Conservation (phyloP, 1,140 invertebrate species). For the Teleopsis dalmanni region DNA sequence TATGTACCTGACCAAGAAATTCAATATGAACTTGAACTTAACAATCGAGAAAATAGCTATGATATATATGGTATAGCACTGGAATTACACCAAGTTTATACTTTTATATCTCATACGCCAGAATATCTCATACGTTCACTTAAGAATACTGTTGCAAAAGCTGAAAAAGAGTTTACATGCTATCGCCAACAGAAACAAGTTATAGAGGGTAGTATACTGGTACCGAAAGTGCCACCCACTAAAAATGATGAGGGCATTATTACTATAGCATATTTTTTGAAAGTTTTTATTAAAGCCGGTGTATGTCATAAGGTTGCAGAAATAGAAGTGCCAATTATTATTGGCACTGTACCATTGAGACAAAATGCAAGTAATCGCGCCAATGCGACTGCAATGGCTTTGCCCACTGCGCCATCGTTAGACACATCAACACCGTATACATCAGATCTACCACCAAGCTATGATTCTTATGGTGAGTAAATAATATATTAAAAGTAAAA, state of each 20-base stretch:
- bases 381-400: neutral
- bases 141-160: slow-evolving; percentile 10
- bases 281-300: slow-evolving; percentile 19
- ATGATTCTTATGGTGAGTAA: slow-evolving; percentile 28
- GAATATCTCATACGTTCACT: slow-evolving; percentile 10
- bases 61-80: slow-evolving; percentile 22
- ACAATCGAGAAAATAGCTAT: slow-evolving; percentile 25
- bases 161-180: slow-evolving; percentile 15
- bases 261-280: slow-evolving; percentile 15
- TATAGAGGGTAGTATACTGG: slow-evolving; percentile 17
- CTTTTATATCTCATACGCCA: slow-evolving; percentile 18
- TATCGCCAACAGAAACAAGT: slow-evolving; percentile 20
- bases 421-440: neutral
- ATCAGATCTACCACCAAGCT: slow-evolving; percentile 26
- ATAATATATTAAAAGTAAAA: too few relatives aligned
- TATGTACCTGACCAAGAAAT: slow-evolving; percentile 30
- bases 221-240: slow-evolving; percentile 26
- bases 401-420: neutral
- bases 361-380: slow-evolving; percentile 24
- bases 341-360: slow-evolving; percentile 27
- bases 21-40: slow-evolving; percentile 18
- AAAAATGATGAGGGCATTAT: slow-evolving; percentile 42
- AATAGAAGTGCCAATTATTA: slow-evolving; percentile 19
- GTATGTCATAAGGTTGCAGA: slow-evolving; percentile 20
- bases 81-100: slow-evolving; percentile 15